A percentile compares a stretch with the other conserved stretches of the same genome.
Evolutionary conservation across 1,140 invertebrate species (phyloP).

Genomic region (Andrena cerasifolii): DNA sequence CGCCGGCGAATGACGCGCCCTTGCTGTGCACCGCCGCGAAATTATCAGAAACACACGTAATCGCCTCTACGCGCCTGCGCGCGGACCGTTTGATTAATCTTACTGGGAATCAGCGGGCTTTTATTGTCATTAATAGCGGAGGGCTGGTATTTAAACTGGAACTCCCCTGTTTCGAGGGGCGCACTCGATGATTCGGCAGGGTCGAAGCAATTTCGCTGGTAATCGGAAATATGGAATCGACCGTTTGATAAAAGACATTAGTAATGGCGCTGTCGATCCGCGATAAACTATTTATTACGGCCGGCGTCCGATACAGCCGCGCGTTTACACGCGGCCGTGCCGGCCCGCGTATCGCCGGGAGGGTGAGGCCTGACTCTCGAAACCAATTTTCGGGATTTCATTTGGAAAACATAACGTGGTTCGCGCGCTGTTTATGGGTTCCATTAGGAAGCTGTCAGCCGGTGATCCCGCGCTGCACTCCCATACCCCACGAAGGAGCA

Average conservation of each 20-base stretch:
- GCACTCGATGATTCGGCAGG: slow-evolving; percentile 13
- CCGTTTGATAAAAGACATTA: slow-evolving; percentile 44
- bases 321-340: slow-evolving; percentile 22
- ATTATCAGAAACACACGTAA: slow-evolving; percentile 36
- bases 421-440: slow-evolving; percentile 81
- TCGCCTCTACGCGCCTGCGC: neutral
- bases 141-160: slow-evolving; percentile 34
- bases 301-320: slow-evolving; percentile 11
- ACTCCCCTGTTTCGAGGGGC: neutral
- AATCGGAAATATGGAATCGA: slow-evolving; percentile 47
- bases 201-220: slow-evolving; percentile 19
- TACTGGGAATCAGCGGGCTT: slow-evolving; percentile 42
- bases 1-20: neutral
- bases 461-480: slow-evolving; percentile 77
- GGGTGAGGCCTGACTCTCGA: slow-evolving; percentile 47
- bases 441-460: slow-evolving; percentile 82
- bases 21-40: neutral
- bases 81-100: slow-evolving; percentile 48
- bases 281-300: slow-evolving; percentile 52
- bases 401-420: slow-evolving; percentile 82
- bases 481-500: slow-evolving; percentile 65
- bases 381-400: slow-evolving; percentile 81
- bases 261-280: slow-evolving; percentile 36
- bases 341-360: slow-evolving; percentile 5
- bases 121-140: slow-evolving; percentile 35